Percentiles rank a stretch among this genome's conserved stretches.
Evolutionary conservation across 2,888 invertebrate species (phyloP).

Genomic region (Torymus auratus): DNA sequence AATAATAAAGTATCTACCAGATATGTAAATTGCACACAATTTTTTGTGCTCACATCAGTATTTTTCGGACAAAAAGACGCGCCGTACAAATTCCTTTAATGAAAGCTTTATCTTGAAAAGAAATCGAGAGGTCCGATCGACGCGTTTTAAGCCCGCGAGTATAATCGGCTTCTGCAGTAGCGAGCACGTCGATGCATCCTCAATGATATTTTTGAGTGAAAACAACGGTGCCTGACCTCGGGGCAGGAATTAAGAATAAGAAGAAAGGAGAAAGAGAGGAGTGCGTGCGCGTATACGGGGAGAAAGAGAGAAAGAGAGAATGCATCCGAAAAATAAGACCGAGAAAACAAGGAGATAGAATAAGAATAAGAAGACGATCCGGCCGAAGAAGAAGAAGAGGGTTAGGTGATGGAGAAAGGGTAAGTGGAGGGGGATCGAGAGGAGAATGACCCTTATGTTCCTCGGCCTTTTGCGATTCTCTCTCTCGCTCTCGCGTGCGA

Average conservation of each 20-base stretch:
- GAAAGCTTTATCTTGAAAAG: slow-evolving; percentile 37
- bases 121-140: slow-evolving; percentile 16
- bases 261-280: slow-evolving; percentile 38
- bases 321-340: slow-evolving; percentile 56
- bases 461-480: slow-evolving; percentile 59
- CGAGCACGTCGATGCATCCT: slow-evolving; percentile 50
- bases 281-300: too few relatives aligned
- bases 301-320: slow-evolving; percentile 26
- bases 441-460: slow-evolving; percentile 72
- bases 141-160: slow-evolving; percentile 8
- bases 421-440: slow-evolving; percentile 62
- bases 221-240: slow-evolving; percentile 62
- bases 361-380: slow-evolving; percentile 57
- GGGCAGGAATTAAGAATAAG: slow-evolving; percentile 58
- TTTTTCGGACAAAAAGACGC: slow-evolving; percentile 4
- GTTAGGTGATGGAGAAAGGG: slow-evolving; percentile 57
- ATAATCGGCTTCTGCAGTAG: slow-evolving; percentile 56
- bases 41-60: background rate
- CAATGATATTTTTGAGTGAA: slow-evolving; percentile 61
- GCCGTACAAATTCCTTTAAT: slow-evolving; percentile 12
- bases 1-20: background rate
- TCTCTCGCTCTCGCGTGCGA: slow-evolving; percentile 10
- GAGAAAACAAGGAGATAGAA: slow-evolving; percentile 50
- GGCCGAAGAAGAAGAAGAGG: slow-evolving; percentile 57
- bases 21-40: background rate